Evolutionary conservation across 2,797 vertebrate species (phyloP).

Genomic region (Taenioides sp.): DNA sequence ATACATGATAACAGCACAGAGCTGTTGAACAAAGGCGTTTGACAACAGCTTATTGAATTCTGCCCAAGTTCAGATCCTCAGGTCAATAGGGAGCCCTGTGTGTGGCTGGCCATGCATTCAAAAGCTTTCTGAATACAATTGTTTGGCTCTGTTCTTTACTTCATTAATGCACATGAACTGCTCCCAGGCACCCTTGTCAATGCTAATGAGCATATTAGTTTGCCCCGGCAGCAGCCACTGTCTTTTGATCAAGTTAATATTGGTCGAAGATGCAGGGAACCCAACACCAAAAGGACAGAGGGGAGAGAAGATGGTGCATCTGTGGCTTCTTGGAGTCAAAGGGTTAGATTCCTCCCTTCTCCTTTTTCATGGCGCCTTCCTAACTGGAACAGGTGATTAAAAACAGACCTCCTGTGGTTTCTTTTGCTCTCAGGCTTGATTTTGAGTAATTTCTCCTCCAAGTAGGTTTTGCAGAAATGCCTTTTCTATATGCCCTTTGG

Average conservation of each 20-base stretch:
- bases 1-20: conserved; percentile 57
- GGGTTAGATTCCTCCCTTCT: conserved; percentile 5
- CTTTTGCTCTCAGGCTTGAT: conserved; percentile 33
- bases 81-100: conserved; percentile 70
- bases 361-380: conserved; percentile 21
- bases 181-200: conserved; percentile 67
- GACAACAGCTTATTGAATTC: conserved; percentile 64
- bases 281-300: conserved; percentile 53
- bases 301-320: conserved; percentile 39
- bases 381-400: conserved; percentile 47
- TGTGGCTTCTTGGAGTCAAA: conserved; percentile 38
- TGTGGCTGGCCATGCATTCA: conserved; percentile 63
- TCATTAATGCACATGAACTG: conserved; percentile 78
- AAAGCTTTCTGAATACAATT: conserved; percentile 58
- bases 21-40: conserved; percentile 67
- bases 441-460: conserved; percentile 38
- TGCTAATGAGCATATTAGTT: conserved; percentile 80
- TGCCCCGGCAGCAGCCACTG: conserved; percentile 63
- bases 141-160: conserved; percentile 73
- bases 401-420: conserved; percentile 27
- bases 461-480: conserved; percentile 38
- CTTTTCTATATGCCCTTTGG: conserved; percentile 43
- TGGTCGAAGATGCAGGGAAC: conserved; percentile 56
- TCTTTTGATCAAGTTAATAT: conserved; percentile 78
- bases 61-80: conserved; percentile 57